Evolutionary conservation across 1,140 invertebrate genomes (phyloP), one percentile per base, ranked within the genome.

Genomic region (honey bee (Apis mellifera)): DNA sequence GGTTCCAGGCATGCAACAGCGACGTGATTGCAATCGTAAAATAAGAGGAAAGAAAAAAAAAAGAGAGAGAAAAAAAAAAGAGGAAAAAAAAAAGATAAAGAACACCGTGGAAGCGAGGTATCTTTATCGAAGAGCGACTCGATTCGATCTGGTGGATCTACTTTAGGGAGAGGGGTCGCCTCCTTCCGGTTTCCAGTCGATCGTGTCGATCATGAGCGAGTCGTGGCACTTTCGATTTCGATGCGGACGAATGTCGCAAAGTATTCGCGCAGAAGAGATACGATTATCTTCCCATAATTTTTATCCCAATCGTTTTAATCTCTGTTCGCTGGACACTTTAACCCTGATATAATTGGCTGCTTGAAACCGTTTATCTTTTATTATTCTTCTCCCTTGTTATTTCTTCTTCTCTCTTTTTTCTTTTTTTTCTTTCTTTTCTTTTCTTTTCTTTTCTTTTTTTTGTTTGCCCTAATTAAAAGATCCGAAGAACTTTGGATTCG

Each of bases 91-190:
- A 15, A 23, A 60, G 12, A 60, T 23, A 23, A 15, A n/a, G 15
- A 72, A 65, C 50, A 76, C 78, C 68, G 80, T 80, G 50, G 73
- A 48, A 82, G 84, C 84, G 86, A 81, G 79, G 85, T 86, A 69
- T 83, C 62, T 86, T 57, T 84, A 71, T 86, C 65, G 82, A 83
- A 72, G 68, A 72, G 75, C 75, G 77, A 84, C 69, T 77, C 89
- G 88, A 87, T 88, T 77, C 71, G 13, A 83, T 85, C 73, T 84
- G 83, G 85, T 91, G 83, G 91, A 92, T 92, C 90, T 92, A 92
- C 90, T 92, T 90, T 86, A 87, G 90, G 85, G 89, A 89, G 81
- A 90, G 90, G 89, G 86, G 82, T 82, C 80, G 83, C 82, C 83
- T 82, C 78, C 71, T 87, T 83, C 59, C 76, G 59, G 64, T 78